phyloP scores from a whole-genome alignment of 2,113 vertebrate genomes.

The Cacatua alba region DNA sequence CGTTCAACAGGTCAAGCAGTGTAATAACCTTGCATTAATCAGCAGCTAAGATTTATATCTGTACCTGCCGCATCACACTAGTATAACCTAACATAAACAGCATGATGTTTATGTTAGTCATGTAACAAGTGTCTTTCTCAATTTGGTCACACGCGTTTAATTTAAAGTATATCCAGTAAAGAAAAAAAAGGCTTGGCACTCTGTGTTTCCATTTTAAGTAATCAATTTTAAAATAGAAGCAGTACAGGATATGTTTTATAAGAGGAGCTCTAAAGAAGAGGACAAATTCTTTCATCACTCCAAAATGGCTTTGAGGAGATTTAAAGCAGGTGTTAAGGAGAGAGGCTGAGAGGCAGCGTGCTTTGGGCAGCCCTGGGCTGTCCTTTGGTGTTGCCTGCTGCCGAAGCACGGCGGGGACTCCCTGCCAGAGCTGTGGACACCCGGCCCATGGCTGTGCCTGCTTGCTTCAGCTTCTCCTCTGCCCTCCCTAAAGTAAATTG shows the following conservation, averaged over 20 bases:
- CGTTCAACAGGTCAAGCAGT: conserved; percentile 67
- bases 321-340: conserved; percentile 45
- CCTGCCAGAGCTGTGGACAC: background rate
- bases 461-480: background rate
- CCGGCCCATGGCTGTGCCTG: rapidly evolving
- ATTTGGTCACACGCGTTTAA: conserved; percentile 37
- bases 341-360: background rate
- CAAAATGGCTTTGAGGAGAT: conserved; percentile 46
- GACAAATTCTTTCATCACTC: conserved; percentile 59
- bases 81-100: conserved; percentile 67
- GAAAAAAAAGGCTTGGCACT: conserved; percentile 51
- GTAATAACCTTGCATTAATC: conserved; percentile 81
- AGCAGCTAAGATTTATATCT: conserved; percentile 80
- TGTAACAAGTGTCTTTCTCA: conserved; percentile 32
- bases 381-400: background rate
- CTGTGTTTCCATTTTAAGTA: conserved; percentile 68
- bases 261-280: conserved; percentile 43
- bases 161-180: conserved; percentile 55
- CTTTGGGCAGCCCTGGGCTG: background rate
- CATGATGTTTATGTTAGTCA: conserved; percentile 55
- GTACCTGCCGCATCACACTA: conserved; percentile 52
- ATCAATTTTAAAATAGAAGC: conserved; percentile 59
- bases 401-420: background rate
- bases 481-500: rapidly evolving
- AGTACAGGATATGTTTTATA: conserved; percentile 69